Percentiles rank a stretch among this genome's conserved stretches.
These are phyloP conservation scores for Leptopilina myrica DNA, from an alignment of 2,888 invertebrate genomes.

Conservation along the genomic window DNA sequence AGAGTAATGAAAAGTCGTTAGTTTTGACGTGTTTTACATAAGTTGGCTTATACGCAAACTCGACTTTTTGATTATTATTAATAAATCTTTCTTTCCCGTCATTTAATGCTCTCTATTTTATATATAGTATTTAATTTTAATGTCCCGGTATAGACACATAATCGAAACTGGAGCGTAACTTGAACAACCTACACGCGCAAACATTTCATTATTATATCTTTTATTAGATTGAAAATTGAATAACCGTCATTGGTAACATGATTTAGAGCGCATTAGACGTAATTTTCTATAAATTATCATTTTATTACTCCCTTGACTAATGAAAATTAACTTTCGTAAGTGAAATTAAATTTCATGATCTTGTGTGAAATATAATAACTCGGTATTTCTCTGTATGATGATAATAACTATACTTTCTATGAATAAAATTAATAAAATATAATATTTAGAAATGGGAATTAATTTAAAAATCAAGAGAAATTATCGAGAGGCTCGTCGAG, in stretches of 20 bases:
- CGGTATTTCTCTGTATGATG: background rate
- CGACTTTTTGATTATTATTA: conserved; percentile 13
- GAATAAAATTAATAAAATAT: no score
- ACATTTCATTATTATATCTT: background rate
- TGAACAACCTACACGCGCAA: no score
- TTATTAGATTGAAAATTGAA: conserved; percentile 19
- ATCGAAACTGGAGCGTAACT: conserved; percentile 31
- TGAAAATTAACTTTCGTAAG: conserved; percentile 9
- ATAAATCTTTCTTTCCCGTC: background rate
- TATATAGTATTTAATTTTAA: background rate
- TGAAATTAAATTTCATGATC: background rate
- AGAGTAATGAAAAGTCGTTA: conserved; percentile 24
- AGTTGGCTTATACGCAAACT: background rate
- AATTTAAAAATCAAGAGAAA: no score
- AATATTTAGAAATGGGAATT: no score
- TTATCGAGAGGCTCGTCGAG: no score
- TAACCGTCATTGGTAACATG: background rate
- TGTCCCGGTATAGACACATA: background rate
- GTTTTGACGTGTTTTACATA: conserved; percentile 16
- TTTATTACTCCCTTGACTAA: background rate
- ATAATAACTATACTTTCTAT: no score
- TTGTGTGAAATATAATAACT: conserved; percentile 3
- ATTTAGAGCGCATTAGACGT: background rate
- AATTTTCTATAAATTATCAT: conserved; percentile 2
- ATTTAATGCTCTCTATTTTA: no score